These are phyloP conservation scores for Petrophora chlorosata DNA, from an alignment of 2,888 invertebrate species.

Conservation along the genomic window DNA sequence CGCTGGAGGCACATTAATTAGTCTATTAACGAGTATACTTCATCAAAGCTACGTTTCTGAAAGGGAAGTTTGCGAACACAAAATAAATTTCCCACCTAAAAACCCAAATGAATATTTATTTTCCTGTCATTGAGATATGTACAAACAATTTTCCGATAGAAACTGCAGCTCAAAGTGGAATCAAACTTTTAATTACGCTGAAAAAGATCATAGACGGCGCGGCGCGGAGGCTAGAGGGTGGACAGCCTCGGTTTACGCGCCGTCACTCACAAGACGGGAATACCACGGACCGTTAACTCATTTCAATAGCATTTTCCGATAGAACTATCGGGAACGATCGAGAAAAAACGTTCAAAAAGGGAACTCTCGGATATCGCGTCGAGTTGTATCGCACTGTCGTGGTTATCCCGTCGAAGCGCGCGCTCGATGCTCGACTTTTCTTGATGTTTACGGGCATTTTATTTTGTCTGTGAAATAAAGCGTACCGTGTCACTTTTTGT, in stretches of 20 bases:
- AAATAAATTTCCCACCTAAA: background rate
- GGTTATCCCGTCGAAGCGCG: conserved; percentile 30
- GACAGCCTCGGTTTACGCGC: conserved; percentile 43
- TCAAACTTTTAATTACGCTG: conserved; percentile 32
- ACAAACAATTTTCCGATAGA: conserved; percentile 8
- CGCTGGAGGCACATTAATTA: too few species aligned
- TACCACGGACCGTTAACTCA: conserved; percentile 28
- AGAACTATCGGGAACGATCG: conserved; percentile 28
- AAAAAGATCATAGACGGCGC: conserved; percentile 25
- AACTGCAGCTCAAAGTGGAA: conserved; percentile 13
- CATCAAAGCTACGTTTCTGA: too few species aligned
- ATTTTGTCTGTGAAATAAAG: conserved; percentile 53
- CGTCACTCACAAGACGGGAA: conserved; percentile 46
- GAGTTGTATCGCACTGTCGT: conserved; percentile 26
- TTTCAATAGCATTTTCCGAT: conserved; percentile 23
- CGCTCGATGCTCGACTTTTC: conserved; percentile 31
- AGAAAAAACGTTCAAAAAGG: conserved; percentile 6
- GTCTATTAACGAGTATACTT: too few species aligned
- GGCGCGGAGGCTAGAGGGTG: conserved; percentile 10
- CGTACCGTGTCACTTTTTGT: conserved; percentile 52
- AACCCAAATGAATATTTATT: background rate
- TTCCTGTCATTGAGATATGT: background rate
- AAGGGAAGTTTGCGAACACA: too few species aligned
- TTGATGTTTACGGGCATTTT: conserved; percentile 51
- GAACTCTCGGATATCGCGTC: conserved; percentile 9